A percentile compares a stretch with the other conserved stretches of the same genome.
Conservation (phyloP, 2,113 vertebrate species). For the Tiliqua scincoides region DNA sequence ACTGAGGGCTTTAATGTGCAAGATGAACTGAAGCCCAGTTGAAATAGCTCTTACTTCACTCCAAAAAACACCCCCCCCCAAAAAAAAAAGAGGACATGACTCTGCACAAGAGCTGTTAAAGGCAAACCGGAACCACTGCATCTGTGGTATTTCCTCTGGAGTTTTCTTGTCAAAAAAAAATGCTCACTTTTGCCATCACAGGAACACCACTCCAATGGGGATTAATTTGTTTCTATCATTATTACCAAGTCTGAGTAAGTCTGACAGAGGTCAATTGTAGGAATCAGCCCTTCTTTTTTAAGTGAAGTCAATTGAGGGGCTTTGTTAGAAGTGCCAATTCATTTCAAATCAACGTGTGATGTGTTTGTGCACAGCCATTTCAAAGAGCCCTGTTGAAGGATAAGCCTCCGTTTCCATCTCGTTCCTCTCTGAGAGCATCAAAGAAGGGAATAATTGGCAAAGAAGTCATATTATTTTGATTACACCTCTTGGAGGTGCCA, state of each 20-base stretch:
- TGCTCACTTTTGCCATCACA: not conserved
- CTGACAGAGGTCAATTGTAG: not conserved
- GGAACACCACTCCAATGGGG: not conserved
- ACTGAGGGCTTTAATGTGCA: not conserved
- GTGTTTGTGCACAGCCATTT: conserved; percentile 5
- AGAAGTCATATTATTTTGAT: not conserved
- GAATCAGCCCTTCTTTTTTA: not conserved
- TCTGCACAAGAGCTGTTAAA: not conserved
- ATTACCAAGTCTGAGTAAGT: not conserved
- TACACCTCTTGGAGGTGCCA: not conserved
- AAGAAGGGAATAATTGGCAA: conserved; percentile 2
- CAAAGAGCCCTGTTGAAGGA: not conserved
- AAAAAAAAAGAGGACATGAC: not conserved
- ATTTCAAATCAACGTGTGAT: not conserved
- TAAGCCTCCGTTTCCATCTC: not conserved
- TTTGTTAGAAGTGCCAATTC: not conserved
- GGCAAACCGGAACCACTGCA: not conserved
- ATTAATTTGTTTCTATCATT: conserved; percentile 7
- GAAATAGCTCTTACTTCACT: not conserved
- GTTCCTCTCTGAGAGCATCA: not conserved
- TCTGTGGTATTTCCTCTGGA: not conserved
- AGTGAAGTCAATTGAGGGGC: not conserved
- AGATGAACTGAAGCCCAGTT: not conserved
- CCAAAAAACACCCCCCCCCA: too few relatives aligned
- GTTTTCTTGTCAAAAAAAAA: not conserved